Percentiles rank a stretch among this genome's conserved stretches.
Conservation (phyloP, 2,113 vertebrate genomes). For the Arizona elegans region DNA sequence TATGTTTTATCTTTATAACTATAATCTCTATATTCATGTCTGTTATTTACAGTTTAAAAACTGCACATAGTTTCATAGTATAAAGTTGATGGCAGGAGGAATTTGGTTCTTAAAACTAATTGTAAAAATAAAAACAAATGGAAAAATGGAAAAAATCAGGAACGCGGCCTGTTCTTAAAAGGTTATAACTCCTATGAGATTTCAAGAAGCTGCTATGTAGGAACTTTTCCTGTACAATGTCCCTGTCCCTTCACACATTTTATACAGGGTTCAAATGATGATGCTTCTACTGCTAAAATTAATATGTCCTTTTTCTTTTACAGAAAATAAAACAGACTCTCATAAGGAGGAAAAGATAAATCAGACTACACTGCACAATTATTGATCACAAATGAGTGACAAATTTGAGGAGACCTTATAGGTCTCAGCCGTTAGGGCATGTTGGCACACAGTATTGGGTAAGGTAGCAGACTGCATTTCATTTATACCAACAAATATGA, state of each 20-base stretch:
- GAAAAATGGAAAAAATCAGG: neutral
- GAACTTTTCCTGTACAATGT: neutral
- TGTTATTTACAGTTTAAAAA: neutral
- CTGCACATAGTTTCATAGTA: neutral
- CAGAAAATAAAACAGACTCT: neutral
- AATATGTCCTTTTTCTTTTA: too few relatives aligned
- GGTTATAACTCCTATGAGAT: neutral
- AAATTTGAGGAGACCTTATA: neutral
- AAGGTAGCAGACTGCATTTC: neutral
- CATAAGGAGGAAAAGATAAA: neutral
- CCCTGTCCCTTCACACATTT: too few relatives aligned
- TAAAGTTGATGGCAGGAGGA: neutral
- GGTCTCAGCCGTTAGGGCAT: neutral
- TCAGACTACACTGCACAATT: neutral
- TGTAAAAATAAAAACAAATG: neutral
- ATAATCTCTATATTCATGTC: neutral
- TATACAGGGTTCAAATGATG: neutral
- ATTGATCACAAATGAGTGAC: neutral
- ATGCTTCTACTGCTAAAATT: neutral
- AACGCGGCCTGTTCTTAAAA: neutral
- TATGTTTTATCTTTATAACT: neutral
- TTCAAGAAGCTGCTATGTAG: neutral
- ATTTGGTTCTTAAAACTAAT: neutral
- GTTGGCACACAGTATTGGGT: neutral
- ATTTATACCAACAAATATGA: neutral